A percentile compares a stretch with the other conserved stretches of the same genome.
phyloP scores from a whole-genome alignment of 2,888 invertebrate genomes.

The Morpho helenor region DNA sequence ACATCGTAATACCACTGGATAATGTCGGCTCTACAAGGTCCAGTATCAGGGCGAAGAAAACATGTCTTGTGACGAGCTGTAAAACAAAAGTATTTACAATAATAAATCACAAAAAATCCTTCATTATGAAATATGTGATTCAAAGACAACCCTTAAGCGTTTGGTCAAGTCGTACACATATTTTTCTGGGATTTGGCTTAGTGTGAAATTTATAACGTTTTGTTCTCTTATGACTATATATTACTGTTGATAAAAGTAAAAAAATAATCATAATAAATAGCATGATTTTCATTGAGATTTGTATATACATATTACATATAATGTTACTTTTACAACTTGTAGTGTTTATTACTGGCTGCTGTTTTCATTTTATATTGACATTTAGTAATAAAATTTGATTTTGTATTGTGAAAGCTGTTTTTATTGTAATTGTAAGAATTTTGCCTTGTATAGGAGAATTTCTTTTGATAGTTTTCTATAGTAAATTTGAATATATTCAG shows the following conservation, averaged over 20 bases:
- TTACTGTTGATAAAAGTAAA: slow-evolving; percentile 9
- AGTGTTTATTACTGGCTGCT: neutral
- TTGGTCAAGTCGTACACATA: slow-evolving; percentile 40
- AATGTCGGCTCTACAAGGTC: slow-evolving; percentile 61
- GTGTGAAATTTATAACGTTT: slow-evolving; percentile 10
- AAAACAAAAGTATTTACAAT: neutral
- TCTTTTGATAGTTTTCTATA: no score
- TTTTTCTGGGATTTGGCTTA: slow-evolving; percentile 29
- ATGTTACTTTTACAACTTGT: neutral
- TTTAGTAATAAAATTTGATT: neutral
- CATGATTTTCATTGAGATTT: neutral
- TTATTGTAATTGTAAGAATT: no score
- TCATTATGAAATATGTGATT: neutral
- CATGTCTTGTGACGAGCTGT: slow-evolving; percentile 53
- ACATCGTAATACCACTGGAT: slow-evolving; percentile 62
- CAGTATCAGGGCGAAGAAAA: slow-evolving; percentile 59
- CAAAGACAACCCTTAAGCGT: slow-evolving; percentile 38
- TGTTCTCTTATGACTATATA: slow-evolving; percentile 15
- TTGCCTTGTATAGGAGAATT: no score
- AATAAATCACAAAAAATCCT: neutral
- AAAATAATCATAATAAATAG: slow-evolving; percentile 1
- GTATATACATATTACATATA: neutral
- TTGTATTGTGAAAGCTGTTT: no score
- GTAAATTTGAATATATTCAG: no score
- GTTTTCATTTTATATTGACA: neutral